These are phyloP conservation scores for Acrossocheilus fasciatus DNA, from an alignment of 2,797 vertebrate genomes.

Conservation along the genomic window DNA sequence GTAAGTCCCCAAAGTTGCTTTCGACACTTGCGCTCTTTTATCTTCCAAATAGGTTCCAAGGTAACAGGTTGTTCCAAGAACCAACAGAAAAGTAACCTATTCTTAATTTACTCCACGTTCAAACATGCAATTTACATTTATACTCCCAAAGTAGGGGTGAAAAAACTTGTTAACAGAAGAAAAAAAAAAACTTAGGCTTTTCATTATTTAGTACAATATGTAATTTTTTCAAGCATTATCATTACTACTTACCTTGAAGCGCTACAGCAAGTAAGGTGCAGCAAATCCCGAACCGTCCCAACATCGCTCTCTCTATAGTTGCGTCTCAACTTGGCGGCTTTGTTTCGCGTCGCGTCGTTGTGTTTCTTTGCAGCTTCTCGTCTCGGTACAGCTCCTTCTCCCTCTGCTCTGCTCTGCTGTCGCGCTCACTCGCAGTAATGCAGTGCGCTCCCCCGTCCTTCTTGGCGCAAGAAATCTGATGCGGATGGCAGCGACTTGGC, in stretches of 20 bases:
- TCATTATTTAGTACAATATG: not conserved
- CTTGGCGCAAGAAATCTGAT: slow-evolving; percentile 78
- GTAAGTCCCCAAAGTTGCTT: not conserved
- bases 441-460: slow-evolving; percentile 59
- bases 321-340: slow-evolving; percentile 62
- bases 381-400: slow-evolving; percentile 37
- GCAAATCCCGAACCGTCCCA: slow-evolving; percentile 68
- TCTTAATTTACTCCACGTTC: not conserved
- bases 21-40: slow-evolving; percentile 2
- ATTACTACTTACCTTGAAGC: slow-evolving; percentile 69
- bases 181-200: not conserved
- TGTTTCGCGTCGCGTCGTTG: slow-evolving; percentile 60
- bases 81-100: not conserved
- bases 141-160: not conserved
- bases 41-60: not conserved
- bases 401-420: slow-evolving; percentile 56
- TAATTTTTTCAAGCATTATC: not conserved
- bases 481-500: slow-evolving; percentile 76
- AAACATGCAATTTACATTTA: not conserved
- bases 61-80: slow-evolving; percentile 48
- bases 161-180: not conserved
- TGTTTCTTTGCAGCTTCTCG: slow-evolving; percentile 4
- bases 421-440: slow-evolving; percentile 47
- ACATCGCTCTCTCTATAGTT: slow-evolving; percentile 70
- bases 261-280: slow-evolving; percentile 77